Base-by-base conservation (phyloP, 2,888 invertebrate species). In the Scrobipalpa costella region DNA sequence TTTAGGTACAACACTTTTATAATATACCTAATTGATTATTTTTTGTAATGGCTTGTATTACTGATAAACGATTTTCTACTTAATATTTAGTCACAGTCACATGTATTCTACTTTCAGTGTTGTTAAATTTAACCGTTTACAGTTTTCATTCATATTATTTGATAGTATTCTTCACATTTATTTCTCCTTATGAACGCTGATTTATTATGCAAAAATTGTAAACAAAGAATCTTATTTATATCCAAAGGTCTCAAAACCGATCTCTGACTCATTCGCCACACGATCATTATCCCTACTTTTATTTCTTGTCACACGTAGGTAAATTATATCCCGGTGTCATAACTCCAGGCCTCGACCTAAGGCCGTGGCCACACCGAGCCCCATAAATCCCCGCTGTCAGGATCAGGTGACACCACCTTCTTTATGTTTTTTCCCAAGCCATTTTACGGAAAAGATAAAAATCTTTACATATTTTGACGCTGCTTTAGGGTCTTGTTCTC, bases 391-490 rank as follows among this genome's bases (percentile, higher is more conserved):
- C 73, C 71, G 71, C 86, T 88, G 90, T 89, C 91, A 80, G 85
- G 90, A 88, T 90, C 91, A 92, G 92, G 92, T 92, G 92, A 92
- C 92, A 91, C 90, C 88, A 85, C 88, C 90, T 92, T 90, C 91
- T 92, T 92, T 92, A 92, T 92, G 92, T 92, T 92, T 92, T 92
- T 92, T 92, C 92, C 90, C 92, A 92, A 89, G 89, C 91, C 86
- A 84, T 92, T 92, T 92, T 91, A 92, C 89, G 87, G 90, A 78
- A 90, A 90, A 90, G 92, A 92, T 92, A 90, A 90, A 84, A 86
- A 92, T 92, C 92, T 92, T 88, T 89, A 92, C 92, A 92, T 91
- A 91, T 91, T 91, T 91, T 90, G 90, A 91, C 88, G 88, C 88
- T 86, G 90, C 85, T 88, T 88, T 88, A 86, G 81, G 81, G 77